A percentile compares a stretch with the other conserved stretches of the same genome.
Evolutionary conservation across 2,888 invertebrate species (phyloP).

Genomic region (Trissonchulus latispiculum): DNA sequence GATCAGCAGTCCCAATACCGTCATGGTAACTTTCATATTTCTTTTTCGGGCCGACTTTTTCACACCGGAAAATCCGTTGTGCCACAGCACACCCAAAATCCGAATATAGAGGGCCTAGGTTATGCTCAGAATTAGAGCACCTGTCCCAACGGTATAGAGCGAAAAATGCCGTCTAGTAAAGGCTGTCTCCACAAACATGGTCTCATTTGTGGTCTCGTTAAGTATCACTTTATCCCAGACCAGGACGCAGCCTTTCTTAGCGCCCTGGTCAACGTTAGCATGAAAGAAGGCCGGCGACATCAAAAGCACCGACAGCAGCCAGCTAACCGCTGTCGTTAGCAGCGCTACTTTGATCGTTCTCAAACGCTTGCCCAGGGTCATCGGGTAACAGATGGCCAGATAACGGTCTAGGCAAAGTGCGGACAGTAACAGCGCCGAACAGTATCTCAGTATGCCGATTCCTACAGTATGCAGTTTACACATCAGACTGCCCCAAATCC

Average conservation of each 20-base stretch:
- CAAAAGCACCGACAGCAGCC: neutral
- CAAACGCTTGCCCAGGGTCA: neutral
- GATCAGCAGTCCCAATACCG: neutral
- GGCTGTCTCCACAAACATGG: too few species aligned
- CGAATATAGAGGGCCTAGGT: conserved; percentile 11
- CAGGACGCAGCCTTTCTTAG: too few species aligned
- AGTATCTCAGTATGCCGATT: neutral
- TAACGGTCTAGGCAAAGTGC: conserved; percentile 13
- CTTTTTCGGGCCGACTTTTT: neutral
- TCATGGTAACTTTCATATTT: too few species aligned
- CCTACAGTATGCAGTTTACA: conserved; percentile 9
- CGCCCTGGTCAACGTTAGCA: too few species aligned
- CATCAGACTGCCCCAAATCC: neutral
- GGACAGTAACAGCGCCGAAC: neutral
- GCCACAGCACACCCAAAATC: neutral
- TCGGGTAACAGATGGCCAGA: conserved; percentile 12
- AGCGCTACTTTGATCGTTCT: conserved; percentile 10
- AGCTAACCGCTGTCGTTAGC: neutral
- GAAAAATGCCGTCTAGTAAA: neutral
- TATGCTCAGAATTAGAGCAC: neutral
- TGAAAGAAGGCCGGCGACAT: too few species aligned
- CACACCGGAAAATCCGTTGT: neutral
- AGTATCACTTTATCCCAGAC: too few species aligned
- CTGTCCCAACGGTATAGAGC: neutral
- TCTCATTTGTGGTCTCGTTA: neutral